A percentile compares a stretch with the other conserved stretches of the same genome.
Conservation (phyloP, 2,888 invertebrate species). For the Oxyteleia sp. region DNA sequence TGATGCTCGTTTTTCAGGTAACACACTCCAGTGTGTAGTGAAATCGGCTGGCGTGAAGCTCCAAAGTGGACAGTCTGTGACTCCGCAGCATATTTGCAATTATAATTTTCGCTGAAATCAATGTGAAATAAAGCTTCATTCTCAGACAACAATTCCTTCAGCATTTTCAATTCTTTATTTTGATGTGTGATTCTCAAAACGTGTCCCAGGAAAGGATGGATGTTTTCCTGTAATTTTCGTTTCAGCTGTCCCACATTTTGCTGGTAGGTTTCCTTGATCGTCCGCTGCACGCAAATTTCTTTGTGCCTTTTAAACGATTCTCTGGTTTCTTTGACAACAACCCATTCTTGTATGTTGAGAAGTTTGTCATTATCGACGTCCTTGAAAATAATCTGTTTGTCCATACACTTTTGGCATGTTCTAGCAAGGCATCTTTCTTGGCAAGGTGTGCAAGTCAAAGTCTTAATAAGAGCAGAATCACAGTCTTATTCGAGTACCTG, state of each 20-base stretch:
- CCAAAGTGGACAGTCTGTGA: slow-evolving; percentile 50
- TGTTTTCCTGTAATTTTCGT: not conserved
- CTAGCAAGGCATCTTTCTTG: not conserved
- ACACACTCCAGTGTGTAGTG: slow-evolving; percentile 55
- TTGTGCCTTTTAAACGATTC: slow-evolving; percentile 14
- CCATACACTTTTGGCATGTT: not conserved
- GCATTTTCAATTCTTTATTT: not conserved
- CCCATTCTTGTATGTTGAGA: slow-evolving; percentile 8
- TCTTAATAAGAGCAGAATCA: slow-evolving; percentile 1
- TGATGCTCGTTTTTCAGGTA: slow-evolving; percentile 20
- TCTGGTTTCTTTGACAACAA: slow-evolving; percentile 5
- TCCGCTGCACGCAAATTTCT: slow-evolving; percentile 39
- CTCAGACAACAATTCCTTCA: not conserved
- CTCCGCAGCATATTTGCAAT: slow-evolving; percentile 42
- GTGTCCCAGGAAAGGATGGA: not conserved
- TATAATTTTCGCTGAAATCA: slow-evolving; percentile 48
- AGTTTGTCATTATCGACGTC: slow-evolving; percentile 23
- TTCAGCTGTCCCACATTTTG: not conserved
- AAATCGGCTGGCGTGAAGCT: slow-evolving; percentile 39
- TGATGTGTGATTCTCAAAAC: slow-evolving; percentile 5
- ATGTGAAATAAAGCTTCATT: slow-evolving; percentile 31
- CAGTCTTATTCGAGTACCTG: slow-evolving; percentile 7
- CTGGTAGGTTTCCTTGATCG: slow-evolving; percentile 10
- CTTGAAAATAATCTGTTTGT: slow-evolving; percentile 22
- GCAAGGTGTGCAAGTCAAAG: slow-evolving; percentile 18